Percentiles rank a stretch among this genome's conserved stretches.
phyloP scores from a whole-genome alignment of 1,140 invertebrate species.

The Bombus sibiricus region DNA sequence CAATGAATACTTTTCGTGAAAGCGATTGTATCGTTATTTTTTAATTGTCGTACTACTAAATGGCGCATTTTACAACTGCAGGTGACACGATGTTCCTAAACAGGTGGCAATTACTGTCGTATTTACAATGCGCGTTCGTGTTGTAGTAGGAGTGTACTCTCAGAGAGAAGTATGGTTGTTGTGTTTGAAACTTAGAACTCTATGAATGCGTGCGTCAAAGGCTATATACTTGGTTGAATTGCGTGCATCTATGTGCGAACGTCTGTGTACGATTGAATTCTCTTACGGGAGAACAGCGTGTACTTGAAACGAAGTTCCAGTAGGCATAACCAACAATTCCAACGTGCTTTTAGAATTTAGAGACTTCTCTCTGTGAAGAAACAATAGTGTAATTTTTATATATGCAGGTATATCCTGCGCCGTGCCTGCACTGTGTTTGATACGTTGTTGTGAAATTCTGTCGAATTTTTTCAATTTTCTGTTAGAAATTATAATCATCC shows the following conservation, averaged over 20 bases:
- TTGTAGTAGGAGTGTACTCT: not conserved
- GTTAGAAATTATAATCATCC: too few relatives aligned
- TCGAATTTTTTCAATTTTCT: not conserved
- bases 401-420: not conserved
- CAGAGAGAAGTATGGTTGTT: not conserved
- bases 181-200: slow-evolving; percentile 1
- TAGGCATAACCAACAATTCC: not conserved
- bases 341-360: not conserved
- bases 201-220: not conserved
- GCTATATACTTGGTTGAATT: not conserved
- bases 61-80: not conserved
- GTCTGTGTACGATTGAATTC: not conserved
- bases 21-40: not conserved
- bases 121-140: not conserved
- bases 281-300: not conserved
- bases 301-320: not conserved
- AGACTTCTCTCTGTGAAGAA: too few relatives aligned
- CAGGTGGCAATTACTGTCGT: not conserved
- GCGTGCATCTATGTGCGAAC: not conserved
- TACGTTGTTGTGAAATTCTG: not conserved
- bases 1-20: not conserved
- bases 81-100: not conserved
- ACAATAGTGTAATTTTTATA: not conserved
- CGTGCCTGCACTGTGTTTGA: not conserved
- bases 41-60: not conserved